These are phyloP conservation scores for Phyllotreta striolata DNA, from an alignment of 2,888 invertebrate species.

Conservation along the genomic window DNA sequence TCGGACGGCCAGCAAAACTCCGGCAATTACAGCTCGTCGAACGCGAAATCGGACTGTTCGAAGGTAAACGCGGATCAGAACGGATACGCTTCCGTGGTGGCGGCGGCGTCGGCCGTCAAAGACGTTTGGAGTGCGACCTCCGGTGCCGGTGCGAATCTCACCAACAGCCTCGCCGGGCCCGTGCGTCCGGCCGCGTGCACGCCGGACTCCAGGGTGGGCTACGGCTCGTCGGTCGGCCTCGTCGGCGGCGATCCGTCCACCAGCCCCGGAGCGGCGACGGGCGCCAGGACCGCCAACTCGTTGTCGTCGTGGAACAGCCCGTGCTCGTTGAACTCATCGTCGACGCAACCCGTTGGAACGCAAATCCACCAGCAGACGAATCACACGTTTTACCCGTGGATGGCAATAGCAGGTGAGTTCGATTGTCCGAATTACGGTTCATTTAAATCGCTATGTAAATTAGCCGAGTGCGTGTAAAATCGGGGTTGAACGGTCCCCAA, in stretches of 20 bases:
- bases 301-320: slow-evolving; percentile 87
- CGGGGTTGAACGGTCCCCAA: slow-evolving; percentile 60
- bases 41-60: slow-evolving; percentile 80
- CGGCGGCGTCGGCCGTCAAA: slow-evolving; percentile 67
- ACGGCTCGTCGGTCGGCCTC: slow-evolving; percentile 75
- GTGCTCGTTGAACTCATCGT: slow-evolving; percentile 84
- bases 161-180: slow-evolving; percentile 68
- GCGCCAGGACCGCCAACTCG: slow-evolving; percentile 64
- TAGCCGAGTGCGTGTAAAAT: slow-evolving; percentile 71
- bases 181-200: slow-evolving; percentile 90
- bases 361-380: slow-evolving; percentile 90
- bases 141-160: slow-evolving; percentile 73
- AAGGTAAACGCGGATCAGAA: slow-evolving; percentile 70
- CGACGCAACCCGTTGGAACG: slow-evolving; percentile 78
- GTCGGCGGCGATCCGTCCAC: slow-evolving; percentile 77
- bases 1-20: slow-evolving; percentile 68
- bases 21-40: slow-evolving; percentile 64
- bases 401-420: slow-evolving; percentile 97
- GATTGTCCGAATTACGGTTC: slow-evolving; percentile 47
- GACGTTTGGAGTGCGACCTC: slow-evolving; percentile 73
- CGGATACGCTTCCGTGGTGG: slow-evolving; percentile 75
- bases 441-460: slow-evolving; percentile 54
- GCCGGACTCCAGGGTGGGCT: slow-evolving; percentile 82
- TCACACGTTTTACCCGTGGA: slow-evolving; percentile 97
- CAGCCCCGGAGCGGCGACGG: slow-evolving; percentile 75